Evolutionary conservation across 2,888 invertebrate species (phyloP), one percentile per base, ranked within the genome.

Genomic region (Loripinus fragilis): DNA sequence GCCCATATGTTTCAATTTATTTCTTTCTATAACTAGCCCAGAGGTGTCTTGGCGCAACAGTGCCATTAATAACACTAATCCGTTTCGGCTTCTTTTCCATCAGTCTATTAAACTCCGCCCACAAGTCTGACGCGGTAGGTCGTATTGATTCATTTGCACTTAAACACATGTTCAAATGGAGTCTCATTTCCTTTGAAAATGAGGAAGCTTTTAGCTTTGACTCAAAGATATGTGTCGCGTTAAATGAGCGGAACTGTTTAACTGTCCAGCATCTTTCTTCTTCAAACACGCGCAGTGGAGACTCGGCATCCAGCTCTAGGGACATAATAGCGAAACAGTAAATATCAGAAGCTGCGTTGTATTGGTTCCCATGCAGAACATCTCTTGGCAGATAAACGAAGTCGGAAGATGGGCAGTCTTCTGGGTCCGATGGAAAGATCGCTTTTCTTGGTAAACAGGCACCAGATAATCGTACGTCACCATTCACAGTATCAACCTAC

Each of bases 271-370:
- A 5, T 60, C 60, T 60, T 20, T 60, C 60, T 17, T 33, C 23
- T 17, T 60, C 33, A 60, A 60, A 60, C 3, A 60, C 30, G 12
- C 60, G 60, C 33, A 33, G 3, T 17, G 30, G 60, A 1, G 60
- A 20, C 12, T 30, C 10, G 30, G 30, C 33, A 12, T 60, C 15
- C 3, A 67, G 67, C 42, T 83, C 83, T 0, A 81, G 41, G n/a
- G 72, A 75, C 28, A 83, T 38, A n/a, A 83, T 5, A 8, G 80
- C 80, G 38, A 83, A 78, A n/a, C 80, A 60, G 55, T 81, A 83
- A 68, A 81, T 74, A 50, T 83, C 83, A 25, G 80, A 78, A 60
- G 66, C 42, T 23, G 80, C 41, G 2, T 76, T 55, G 50, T 83
- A 83, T 30, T 71, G 17, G n/a, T 33, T 8, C 12, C 78, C 78